Evolutionary conservation across 2,113 vertebrate genomes (phyloP), one percentile per base, ranked within the genome.

Genomic region (Sinocyclocheilus anophthalmus): DNA sequence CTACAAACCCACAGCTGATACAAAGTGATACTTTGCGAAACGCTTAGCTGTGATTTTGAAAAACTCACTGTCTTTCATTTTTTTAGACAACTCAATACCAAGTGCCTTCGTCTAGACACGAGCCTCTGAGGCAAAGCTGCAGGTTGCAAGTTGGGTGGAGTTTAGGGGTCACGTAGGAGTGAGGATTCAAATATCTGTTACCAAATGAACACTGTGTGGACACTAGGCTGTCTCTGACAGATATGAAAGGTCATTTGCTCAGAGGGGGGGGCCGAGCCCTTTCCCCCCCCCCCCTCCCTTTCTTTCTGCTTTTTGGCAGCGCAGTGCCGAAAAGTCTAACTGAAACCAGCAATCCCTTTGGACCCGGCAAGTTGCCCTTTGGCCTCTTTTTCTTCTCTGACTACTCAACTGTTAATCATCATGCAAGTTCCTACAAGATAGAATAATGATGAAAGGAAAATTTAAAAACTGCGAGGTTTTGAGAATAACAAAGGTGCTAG

Each of bases 171-270:
- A 86, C 37, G 73, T 90, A 86, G 22, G 5, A 84, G 91, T 91
- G 91, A 92, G 88, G 91, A 92, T 93, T 92, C 89, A 91, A 92
- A 92, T 90, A 90, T 92, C 88, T 88, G 88, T 86, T 86, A 76
- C 39, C 84, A 86, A 86, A 84, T 84, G 89, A 90, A 87, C 73
- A 69, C 82, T 87, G 76, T 87, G 86, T 88, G 87, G 87, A 92
- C 89, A 91, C 90, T n/a, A 72, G 83, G 83, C 86, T 92, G 91
- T 90, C 90, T 84, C 13, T 18, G 85, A 83, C 87, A 76, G 89
- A 92, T n/a, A 92, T 84, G 91, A 89, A 91, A 92, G 79, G 79
- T 86, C 89, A 92, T 89, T 89, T 91, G 90, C 92, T 93, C 91
- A 92, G 82, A 87, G 90, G 89, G 70, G 73, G 84, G 88, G 90